These are phyloP conservation scores for Atlantisia rogersi DNA, from an alignment of 2,113 vertebrate genomes.

Conservation along the genomic window DNA sequence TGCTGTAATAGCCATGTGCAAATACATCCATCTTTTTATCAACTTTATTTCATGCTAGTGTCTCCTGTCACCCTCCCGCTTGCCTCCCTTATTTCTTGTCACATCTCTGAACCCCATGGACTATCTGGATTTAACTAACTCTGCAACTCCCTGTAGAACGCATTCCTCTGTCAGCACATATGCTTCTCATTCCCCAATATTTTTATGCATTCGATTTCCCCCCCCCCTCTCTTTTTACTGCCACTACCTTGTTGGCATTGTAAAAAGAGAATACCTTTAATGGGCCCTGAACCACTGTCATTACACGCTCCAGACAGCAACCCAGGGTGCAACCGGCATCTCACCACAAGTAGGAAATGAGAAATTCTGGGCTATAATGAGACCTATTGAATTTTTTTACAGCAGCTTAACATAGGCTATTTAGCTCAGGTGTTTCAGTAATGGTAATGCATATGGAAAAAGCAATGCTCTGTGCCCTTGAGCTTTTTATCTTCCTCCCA, in stretches of 20 bases:
- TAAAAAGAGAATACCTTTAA: conserved; percentile 56
- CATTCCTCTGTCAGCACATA: conserved; percentile 55
- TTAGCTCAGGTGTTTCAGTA: conserved; percentile 65
- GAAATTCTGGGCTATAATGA: conserved; percentile 58
- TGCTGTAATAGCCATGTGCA: background rate
- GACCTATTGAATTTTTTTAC: conserved; percentile 48
- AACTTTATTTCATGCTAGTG: background rate
- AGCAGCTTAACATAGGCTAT: conserved; percentile 37
- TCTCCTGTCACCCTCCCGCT: background rate
- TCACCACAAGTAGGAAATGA: conserved; percentile 70
- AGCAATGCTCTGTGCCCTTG: background rate
- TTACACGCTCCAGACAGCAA: conserved; percentile 52
- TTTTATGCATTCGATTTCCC: background rate
- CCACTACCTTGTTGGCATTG: conserved; percentile 62
- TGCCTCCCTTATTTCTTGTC: background rate
- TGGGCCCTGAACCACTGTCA: conserved; percentile 42
- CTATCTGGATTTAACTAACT: background rate
- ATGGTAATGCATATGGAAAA: conserved; percentile 31
- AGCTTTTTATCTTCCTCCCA: conserved; percentile 4
- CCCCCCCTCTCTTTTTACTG: conserved; percentile 23
- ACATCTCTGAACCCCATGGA: background rate
- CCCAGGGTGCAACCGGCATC: conserved; percentile 42
- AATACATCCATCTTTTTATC: background rate
- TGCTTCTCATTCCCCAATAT: conserved; percentile 59
- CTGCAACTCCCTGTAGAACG: background rate